A percentile compares a stretch with the other conserved stretches of the same genome.
Conservation (phyloP, 2,888 invertebrate genomes). For the Watsonalla binaria region DNA sequence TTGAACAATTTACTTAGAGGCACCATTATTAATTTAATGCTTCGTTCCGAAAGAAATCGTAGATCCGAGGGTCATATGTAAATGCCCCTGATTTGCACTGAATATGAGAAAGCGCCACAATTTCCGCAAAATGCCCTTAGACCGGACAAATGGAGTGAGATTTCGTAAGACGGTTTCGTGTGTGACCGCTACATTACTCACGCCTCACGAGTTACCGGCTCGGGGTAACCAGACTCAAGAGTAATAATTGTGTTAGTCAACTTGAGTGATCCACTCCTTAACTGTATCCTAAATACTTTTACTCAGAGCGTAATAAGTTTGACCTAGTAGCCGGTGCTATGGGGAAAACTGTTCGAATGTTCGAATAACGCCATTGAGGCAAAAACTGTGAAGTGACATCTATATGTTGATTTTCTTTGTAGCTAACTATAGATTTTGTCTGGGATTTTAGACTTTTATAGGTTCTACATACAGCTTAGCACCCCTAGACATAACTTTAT, state of each 20-base stretch:
- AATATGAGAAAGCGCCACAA: constrained; percentile 1
- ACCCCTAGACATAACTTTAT: too few relatives aligned
- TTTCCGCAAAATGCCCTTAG: constrained; percentile 14
- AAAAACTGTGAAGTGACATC: too few relatives aligned
- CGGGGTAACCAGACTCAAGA: neutral
- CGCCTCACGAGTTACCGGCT: constrained; percentile 12
- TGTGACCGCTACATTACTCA: constrained; percentile 34
- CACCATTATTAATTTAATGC: too few relatives aligned
- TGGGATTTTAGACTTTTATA: too few relatives aligned
- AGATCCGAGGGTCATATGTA: too few relatives aligned
- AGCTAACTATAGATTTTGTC: too few relatives aligned
- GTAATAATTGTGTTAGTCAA: neutral
- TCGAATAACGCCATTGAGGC: too few relatives aligned
- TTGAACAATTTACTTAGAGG: too few relatives aligned
- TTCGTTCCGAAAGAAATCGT: too few relatives aligned
- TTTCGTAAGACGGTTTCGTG: constrained; percentile 15
- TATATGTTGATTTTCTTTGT: too few relatives aligned
- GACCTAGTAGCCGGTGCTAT: neutral
- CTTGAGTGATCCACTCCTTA: neutral
- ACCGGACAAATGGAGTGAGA: constrained; percentile 32
- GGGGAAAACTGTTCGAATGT: neutral
- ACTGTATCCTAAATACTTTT: neutral
- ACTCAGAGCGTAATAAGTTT: neutral
- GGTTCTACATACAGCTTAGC: too few relatives aligned
- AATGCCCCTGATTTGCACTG: too few relatives aligned